Percentiles rank a stretch among this genome's conserved stretches.
These are phyloP conservation scores for Spisula subtruncata DNA, from an alignment of 2,888 invertebrate genomes.

Conservation along the genomic window DNA sequence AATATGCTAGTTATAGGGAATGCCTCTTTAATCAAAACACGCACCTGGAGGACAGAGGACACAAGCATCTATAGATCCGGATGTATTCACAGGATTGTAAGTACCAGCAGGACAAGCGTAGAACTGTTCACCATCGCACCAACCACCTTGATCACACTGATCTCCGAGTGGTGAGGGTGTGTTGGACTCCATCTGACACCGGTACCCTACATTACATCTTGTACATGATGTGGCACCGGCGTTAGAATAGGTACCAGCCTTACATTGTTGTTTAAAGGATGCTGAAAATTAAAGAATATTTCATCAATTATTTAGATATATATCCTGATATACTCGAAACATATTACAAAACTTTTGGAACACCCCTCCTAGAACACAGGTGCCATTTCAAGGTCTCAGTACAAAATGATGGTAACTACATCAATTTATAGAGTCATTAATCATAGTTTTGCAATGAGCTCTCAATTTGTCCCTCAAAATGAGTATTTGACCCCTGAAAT, in stretches of 20 bases:
- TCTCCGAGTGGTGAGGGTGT: slow-evolving; percentile 78
- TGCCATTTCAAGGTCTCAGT: no score
- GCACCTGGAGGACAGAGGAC: slow-evolving; percentile 78
- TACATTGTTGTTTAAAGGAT: slow-evolving; percentile 82
- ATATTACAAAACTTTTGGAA: no score
- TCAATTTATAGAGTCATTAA: no score
- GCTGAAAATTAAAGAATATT: slow-evolving; percentile 68
- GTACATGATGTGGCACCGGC: slow-evolving; percentile 77
- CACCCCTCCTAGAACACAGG: no score
- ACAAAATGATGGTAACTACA: no score
- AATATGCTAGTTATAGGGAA: no score
- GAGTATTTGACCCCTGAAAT: no score
- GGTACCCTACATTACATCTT: slow-evolving; percentile 83
- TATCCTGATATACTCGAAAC: no score
- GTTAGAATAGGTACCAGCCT: slow-evolving; percentile 84
- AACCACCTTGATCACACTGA: slow-evolving; percentile 83
- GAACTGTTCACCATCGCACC: slow-evolving; percentile 84
- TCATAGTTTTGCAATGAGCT: no score
- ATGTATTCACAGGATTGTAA: slow-evolving; percentile 83
- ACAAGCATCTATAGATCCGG: slow-evolving; percentile 76
- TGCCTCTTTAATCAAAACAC: no score
- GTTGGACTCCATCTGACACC: slow-evolving; percentile 82
- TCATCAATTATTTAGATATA: no score
- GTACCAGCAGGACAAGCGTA: slow-evolving; percentile 83
- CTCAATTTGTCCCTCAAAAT: no score